Evolutionary conservation across 2,797 vertebrate genomes (phyloP).

Genomic region (Dromococcyx pavoninus): DNA sequence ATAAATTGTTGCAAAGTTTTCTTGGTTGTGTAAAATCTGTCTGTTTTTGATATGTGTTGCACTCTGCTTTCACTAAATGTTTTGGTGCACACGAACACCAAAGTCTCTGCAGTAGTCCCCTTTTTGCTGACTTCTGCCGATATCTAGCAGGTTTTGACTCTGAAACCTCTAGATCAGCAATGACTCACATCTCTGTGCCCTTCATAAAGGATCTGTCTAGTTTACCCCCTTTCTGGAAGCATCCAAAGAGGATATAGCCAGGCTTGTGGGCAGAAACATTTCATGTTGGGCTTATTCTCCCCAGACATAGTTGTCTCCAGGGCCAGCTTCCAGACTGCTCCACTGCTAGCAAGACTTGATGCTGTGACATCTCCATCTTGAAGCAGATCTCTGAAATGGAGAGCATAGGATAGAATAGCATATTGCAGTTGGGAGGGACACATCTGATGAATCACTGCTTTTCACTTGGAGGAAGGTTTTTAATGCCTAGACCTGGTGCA

Average conservation of each 20-base stretch:
- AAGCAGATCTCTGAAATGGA: neutral
- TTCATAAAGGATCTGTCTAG: neutral
- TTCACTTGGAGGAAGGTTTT: neutral
- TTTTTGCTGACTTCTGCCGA: neutral
- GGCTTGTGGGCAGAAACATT: neutral
- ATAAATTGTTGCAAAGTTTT: neutral
- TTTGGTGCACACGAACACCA: neutral
- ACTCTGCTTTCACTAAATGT: neutral
- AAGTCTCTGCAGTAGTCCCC: neutral
- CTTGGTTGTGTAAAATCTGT: neutral
- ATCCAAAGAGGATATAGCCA: neutral
- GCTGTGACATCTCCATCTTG: neutral
- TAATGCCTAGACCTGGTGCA: neutral
- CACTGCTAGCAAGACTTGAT: neutral
- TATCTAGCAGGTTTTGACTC: neutral
- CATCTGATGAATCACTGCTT: neutral
- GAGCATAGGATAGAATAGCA: neutral
- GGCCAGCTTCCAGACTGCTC: neutral
- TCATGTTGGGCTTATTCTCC: neutral
- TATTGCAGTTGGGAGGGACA: neutral
- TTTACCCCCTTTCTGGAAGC: neutral
- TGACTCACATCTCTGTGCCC: neutral
- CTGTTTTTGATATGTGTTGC: neutral
- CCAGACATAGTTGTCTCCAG: neutral
- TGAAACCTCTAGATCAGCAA: neutral